Evolutionary conservation across 2,888 invertebrate genomes (phyloP).

Genomic region (Eremobia ochroleuca): DNA sequence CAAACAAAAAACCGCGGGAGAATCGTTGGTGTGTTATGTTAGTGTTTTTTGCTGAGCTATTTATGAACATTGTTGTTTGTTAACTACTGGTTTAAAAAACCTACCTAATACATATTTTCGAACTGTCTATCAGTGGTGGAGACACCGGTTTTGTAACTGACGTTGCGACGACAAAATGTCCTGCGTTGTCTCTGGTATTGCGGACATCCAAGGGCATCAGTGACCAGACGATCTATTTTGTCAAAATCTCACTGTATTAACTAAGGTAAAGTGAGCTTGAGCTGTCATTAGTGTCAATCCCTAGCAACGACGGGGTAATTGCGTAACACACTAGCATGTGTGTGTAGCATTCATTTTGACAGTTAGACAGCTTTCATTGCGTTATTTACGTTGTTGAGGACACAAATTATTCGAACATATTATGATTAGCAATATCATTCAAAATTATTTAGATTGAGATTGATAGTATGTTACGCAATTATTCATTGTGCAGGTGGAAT

Average conservation of each 20-base stretch:
- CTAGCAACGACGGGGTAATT: too few relatives aligned
- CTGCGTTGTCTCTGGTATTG: not conserved
- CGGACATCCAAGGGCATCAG: not conserved
- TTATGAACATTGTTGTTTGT: not conserved
- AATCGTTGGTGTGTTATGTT: slow-evolving; percentile 1
- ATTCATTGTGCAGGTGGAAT: not conserved
- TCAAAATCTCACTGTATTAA: too few relatives aligned
- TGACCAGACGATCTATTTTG: not conserved
- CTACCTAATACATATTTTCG: not conserved
- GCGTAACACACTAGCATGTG: too few relatives aligned
- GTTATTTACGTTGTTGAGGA: too few relatives aligned
- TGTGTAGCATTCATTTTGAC: too few relatives aligned
- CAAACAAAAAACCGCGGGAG: not conserved
- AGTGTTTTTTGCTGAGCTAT: slow-evolving; percentile 12
- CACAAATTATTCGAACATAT: too few relatives aligned
- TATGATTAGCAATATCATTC: too few relatives aligned
- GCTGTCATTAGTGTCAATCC: not conserved
- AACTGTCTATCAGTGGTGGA: not conserved
- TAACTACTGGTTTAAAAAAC: not conserved
- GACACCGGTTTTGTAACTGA: not conserved
- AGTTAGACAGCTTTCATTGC: too few relatives aligned
- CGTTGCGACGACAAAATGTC: too few relatives aligned
- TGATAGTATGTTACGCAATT: too few relatives aligned
- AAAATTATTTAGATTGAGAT: too few relatives aligned
- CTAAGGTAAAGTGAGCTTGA: not conserved